Evolutionary conservation across 1,140 invertebrate species (phyloP), one percentile per base, ranked within the genome.

Genomic region (Heliconius nattereri): DNA sequence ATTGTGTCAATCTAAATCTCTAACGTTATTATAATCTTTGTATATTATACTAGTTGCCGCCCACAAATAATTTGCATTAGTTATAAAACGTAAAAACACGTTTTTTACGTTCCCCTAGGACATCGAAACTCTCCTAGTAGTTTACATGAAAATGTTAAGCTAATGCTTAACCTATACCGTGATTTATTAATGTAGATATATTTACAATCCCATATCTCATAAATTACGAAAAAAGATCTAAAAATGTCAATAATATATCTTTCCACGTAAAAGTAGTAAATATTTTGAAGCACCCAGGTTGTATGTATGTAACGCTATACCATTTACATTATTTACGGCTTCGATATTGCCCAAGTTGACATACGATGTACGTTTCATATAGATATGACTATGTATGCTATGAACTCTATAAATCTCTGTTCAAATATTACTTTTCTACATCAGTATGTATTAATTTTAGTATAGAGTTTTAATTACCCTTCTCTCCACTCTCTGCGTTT

Each of bases 251-350:
- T 66, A 66, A 29, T 66, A 66, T 71, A 71, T 26, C 60, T 76
- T 20, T 40, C 75, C 75, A 76, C 75, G 60, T 71, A 76, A 54
- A 11, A 19, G 75, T 71, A 76, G 75, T 76, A 76, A 76, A 76
- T 76, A 76, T 45, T 76, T 76, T 76, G 35, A 40, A 76, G 32
- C 57, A 71, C 26, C 66, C 35, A 76, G 23, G 54, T n/a, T 35
- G 60, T 76, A 70, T 57, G 13, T 45, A 76, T 19, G 75, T 66
- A 76, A 45, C 75, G 26, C 11, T 45, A n/a, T 20, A 37, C 60
- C 75, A 45, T 26, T 76, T 76, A 45, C 40, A 29, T 76, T 76
- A 76, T 76, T 76, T 76, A 76, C 35, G 75, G 57, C 60, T 70
- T 45, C 23, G 54, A 29, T 71, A 76, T 71, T 71, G n/a, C 75